Base-by-base conservation (phyloP, 92 coral and sea anemone species). In the Muricea muricata region DNA sequence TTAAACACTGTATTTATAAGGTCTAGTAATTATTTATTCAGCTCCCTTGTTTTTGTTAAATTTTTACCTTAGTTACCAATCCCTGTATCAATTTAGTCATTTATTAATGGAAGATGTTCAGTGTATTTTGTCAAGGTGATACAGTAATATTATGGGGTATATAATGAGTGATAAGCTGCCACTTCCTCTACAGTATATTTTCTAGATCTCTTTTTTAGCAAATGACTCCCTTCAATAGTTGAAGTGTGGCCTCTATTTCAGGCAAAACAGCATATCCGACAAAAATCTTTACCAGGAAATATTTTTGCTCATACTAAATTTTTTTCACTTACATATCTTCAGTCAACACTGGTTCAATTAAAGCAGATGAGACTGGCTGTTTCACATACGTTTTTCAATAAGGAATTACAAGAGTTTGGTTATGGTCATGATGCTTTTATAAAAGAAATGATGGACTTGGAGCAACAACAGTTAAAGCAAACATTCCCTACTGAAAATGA, bases 331-430 rank as follows among this genome's bases (percentile, higher is more conserved):
- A 37, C 2, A 57, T 57, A 10, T 21, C n/a, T 63, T 63, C 29
- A 63, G 70, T 63, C 70, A 63, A 63, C 70, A 12, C 39, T 63
- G 39, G 39, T 63, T 26, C 70, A 28, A 35, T 7, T 37, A 31
- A 70, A 25, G 20, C 9, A 7, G 15, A 70, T 70, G 76, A 34
- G 76, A 18, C 14, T 70, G 12, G 76, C 50, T 37, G 76, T 70
- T 15, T 34, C 76, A 34, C 50, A 70, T 25, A 70, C 76, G 2
- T 70, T 6, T 35, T 70, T 70, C 23, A 70, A 70, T 20, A 70
- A 70, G 33, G 39, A 70, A 18, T 70, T 70, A 28, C 0, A 65
- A 24, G 72, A 65, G 13, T 28, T 65, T 65, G 72, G 72, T 65
- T 11, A 65, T 4, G 72, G 72, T 4, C 41, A 65, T 65, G 72